Percentiles rank a stretch among this genome's conserved stretches.
Conservation (phyloP, 1,140 invertebrate species). For the Catajapyx aquilonaris region DNA sequence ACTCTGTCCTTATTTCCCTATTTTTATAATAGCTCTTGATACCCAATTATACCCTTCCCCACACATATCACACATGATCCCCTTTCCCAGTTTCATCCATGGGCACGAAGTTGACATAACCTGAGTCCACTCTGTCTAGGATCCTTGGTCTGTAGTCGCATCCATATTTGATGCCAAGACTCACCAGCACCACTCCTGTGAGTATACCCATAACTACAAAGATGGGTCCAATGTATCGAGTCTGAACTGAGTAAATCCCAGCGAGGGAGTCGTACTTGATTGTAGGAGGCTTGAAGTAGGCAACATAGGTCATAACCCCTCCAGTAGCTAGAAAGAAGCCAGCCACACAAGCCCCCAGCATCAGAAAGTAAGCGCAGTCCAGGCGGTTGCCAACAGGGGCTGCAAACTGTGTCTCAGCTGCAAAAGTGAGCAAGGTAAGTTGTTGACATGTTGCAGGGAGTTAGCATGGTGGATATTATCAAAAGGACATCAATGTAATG, state of each 20-base stretch:
- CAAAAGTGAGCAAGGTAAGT: not conserved
- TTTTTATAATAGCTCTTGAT: too few relatives aligned
- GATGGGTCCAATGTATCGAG: not conserved
- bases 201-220: not conserved
- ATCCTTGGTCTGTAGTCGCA: not conserved
- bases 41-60: too few relatives aligned
- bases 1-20: too few relatives aligned
- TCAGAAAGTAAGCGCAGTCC: conserved; percentile 1
- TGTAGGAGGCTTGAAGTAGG: not conserved
- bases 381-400: not conserved
- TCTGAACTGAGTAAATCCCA: too few relatives aligned
- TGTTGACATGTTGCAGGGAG: too few relatives aligned
- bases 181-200: not conserved
- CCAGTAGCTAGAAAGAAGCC: not conserved
- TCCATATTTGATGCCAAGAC: not conserved
- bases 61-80: too few relatives aligned
- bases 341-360: conserved; percentile 1
- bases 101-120: not conserved
- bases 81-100: conserved; percentile 1
- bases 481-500: too few relatives aligned
- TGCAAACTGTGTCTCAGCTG: not conserved
- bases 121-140: not conserved
- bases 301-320: conserved; percentile 2
- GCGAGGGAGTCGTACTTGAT: conserved; percentile 1
- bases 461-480: too few relatives aligned